These are phyloP conservation scores for Tachina grossa DNA, from an alignment of 2,888 invertebrate genomes.

Conservation along the genomic window DNA sequence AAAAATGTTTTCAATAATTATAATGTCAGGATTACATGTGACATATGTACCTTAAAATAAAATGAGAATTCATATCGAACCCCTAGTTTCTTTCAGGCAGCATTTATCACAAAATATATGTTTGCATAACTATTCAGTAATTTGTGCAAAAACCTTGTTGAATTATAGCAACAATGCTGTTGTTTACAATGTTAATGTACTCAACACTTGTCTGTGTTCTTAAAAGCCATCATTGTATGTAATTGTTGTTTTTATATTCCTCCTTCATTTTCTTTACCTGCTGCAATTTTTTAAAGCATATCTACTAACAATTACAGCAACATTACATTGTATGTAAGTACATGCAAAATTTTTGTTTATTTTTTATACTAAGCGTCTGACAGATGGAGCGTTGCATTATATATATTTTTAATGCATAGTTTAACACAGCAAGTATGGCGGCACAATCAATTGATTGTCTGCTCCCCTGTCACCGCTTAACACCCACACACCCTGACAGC, in stretches of 20 bases:
- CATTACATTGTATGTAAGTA: no score
- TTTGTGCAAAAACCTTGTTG: not conserved
- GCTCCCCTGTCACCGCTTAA: no score
- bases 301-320: no score
- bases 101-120: no score
- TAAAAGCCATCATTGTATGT: not conserved
- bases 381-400: no score
- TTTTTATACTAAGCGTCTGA: no score
- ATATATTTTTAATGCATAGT: no score
- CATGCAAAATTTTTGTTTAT: no score
- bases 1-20: constrained; percentile 40
- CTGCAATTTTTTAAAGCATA: not conserved
- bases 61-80: not conserved
- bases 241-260: constrained; percentile 1
- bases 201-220: not conserved
- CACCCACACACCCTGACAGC: no score
- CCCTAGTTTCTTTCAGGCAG: not conserved
- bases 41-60: not conserved
- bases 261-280: not conserved
- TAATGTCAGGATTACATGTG: constrained; percentile 20
- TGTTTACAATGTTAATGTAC: constrained; percentile 1
- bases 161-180: not conserved
- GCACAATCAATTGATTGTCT: no score
- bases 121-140: not conserved
- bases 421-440: no score